Evolutionary conservation across 2,113 vertebrate species (phyloP).

Genomic region (Perognathus longimembris): DNA sequence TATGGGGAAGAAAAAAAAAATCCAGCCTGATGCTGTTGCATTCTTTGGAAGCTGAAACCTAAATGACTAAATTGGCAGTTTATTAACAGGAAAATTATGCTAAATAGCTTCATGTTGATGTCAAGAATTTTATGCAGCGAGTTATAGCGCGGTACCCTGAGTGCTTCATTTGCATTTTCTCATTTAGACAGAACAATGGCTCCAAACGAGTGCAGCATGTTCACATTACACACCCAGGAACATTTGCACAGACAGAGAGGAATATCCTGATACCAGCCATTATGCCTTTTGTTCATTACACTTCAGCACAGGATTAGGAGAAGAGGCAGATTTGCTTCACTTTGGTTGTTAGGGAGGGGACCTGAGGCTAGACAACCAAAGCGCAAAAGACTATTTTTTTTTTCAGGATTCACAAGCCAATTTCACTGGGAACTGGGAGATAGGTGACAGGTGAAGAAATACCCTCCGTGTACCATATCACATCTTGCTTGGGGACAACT

Average conservation of each 20-base stretch:
- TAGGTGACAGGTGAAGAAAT: neutral
- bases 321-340: conserved; percentile 54
- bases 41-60: conserved; percentile 81
- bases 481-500: too few species aligned
- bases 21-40: conserved; percentile 67
- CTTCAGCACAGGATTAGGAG: conserved; percentile 56
- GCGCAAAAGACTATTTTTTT: neutral
- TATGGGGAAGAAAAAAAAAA: conserved; percentile 52
- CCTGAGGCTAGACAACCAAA: conserved; percentile 8
- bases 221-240: conserved; percentile 83
- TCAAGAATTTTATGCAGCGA: conserved; percentile 88
- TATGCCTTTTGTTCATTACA: conserved; percentile 79
- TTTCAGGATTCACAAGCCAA: neutral
- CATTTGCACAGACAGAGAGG: conserved; percentile 79
- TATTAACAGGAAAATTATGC: conserved; percentile 94
- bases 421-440: neutral
- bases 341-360: conserved; percentile 56
- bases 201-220: conserved; percentile 87
- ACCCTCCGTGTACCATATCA: neutral
- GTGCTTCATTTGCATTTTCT: conserved; percentile 90
- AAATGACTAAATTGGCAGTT: conserved; percentile 93
- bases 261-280: conserved; percentile 79
- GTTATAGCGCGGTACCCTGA: conserved; percentile 82
- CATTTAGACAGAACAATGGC: conserved; percentile 90
- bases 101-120: conserved; percentile 90